Conservation (phyloP, 1,140 invertebrate genomes). For the Drosophila malerkotliana region DNA sequence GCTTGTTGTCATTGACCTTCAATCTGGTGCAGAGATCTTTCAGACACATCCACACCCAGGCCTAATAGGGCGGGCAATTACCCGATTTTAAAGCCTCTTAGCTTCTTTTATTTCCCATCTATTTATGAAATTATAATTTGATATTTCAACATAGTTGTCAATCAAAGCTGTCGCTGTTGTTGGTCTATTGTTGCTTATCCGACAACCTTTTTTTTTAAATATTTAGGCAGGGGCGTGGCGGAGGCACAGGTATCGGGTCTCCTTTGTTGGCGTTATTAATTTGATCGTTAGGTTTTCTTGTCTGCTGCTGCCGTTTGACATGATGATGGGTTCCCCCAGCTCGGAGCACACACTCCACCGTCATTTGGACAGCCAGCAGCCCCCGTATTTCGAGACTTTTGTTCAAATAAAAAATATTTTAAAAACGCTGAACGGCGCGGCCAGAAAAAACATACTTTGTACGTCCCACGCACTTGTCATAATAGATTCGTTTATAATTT, state of each 20-base stretch:
- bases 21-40: conserved; percentile 50
- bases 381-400: conserved; percentile 42
- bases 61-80: conserved; percentile 78
- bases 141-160: conserved; percentile 83
- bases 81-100: conserved; percentile 76
- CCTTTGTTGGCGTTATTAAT: conserved; percentile 62
- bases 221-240: conserved; percentile 38
- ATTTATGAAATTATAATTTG: conserved; percentile 78
- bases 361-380: conserved; percentile 58
- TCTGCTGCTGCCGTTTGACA: conserved; percentile 73
- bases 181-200: conserved; percentile 36
- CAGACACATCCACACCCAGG: conserved; percentile 60
- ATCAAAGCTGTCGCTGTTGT: conserved; percentile 57
- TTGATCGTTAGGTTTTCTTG: conserved; percentile 59
- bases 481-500: conserved; percentile 78
- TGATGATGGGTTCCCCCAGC: conserved; percentile 52
- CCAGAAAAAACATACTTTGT: conserved; percentile 38
- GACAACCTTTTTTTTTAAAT: conserved; percentile 38
- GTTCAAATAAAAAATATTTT: conserved; percentile 16
- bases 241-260: conserved; percentile 39
- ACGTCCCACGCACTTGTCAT: conserved; percentile 77
- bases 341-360: conserved; percentile 40
- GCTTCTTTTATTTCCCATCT: conserved; percentile 56
- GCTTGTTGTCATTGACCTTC: conserved; percentile 75
- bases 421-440: conserved; percentile 7